A percentile compares a stretch with the other conserved stretches of the same genome.
Conservation (phyloP, 2,113 vertebrate species). For the Albula goreensis region DNA sequence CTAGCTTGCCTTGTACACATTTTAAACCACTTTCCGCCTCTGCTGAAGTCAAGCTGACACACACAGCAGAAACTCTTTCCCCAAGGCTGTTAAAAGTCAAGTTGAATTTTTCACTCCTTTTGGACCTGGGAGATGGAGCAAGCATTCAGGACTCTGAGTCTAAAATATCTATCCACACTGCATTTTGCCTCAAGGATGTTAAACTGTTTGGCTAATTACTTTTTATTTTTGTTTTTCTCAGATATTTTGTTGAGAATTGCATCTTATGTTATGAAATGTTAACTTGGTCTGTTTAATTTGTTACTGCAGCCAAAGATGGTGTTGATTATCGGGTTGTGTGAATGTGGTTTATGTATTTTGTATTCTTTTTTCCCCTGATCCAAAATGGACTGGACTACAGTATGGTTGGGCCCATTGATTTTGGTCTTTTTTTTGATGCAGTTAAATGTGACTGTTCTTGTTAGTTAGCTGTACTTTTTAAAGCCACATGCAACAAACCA, state of each 20-base stretch:
- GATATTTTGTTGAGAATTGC: no score
- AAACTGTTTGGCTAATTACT: not conserved
- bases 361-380: not conserved
- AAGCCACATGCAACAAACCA: not conserved
- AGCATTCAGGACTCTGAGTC: not conserved
- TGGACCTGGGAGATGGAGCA: not conserved
- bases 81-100: not conserved
- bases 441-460: not conserved
- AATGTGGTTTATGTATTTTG: not conserved
- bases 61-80: not conserved
- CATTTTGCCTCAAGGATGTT: not conserved
- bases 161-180: not conserved
- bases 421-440: no score
- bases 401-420: no score
- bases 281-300: not conserved
- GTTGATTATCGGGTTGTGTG: not conserved
- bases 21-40: not conserved
- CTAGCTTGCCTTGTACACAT: not conserved
- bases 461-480: not conserved
- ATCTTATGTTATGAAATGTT: not conserved
- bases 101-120: not conserved
- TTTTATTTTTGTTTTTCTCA: not conserved
- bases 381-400: not conserved
- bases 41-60: not conserved
- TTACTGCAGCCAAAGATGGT: not conserved